Base-by-base conservation (phyloP, 2,797 vertebrate genomes). In the Pempheris klunzingeri region DNA sequence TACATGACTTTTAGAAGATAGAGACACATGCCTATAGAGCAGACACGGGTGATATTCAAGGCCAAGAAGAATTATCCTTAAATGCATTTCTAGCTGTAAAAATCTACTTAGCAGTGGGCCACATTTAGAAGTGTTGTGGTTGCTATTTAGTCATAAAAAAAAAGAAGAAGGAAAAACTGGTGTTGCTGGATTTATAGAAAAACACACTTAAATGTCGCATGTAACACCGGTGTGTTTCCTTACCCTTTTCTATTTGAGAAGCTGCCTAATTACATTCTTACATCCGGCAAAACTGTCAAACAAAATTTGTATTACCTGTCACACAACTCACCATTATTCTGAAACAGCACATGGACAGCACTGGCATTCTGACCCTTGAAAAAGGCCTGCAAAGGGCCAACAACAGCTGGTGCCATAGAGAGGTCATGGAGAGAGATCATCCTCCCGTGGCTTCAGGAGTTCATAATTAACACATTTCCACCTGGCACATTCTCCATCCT, bases 401-500 rank as follows among this genome's bases (percentile, higher is more conserved):
- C 71, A 77, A 79, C 90, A 91, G 89, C 88, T 90, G 90, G 78
- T 53, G 70, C 18, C 43, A 72, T 41, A 15, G 54, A 70, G 77
- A 78, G 90, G 89, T 87, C 84, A 75, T 36, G 0, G 74, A 60
- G 87, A 78, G 65, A 80, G 82, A 74, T 73, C 78, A 66, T 46
- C 77, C 87, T 90, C 81, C 81, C 6, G 64, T 52, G 70, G 78
- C 72, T 88, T 55, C 72, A 69, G 78, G 68, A 82, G 80, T 83
- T 88, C 73, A 80, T 91, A 88, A 93, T 92, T 82, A 92, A 87
- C 82, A 79, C 74, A 78, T 85, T 85, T 90, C 85, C 90, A 91
- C 83, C 87, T 90, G 83, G 71, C 82, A 54, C 52, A 57, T 66
- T 80, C 80, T 78, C 73, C 78, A 60, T 88, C 82, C 59, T 75